Evolutionary conservation across 2,888 invertebrate genomes (phyloP).

Genomic region (Drosophila fungiperda): DNA sequence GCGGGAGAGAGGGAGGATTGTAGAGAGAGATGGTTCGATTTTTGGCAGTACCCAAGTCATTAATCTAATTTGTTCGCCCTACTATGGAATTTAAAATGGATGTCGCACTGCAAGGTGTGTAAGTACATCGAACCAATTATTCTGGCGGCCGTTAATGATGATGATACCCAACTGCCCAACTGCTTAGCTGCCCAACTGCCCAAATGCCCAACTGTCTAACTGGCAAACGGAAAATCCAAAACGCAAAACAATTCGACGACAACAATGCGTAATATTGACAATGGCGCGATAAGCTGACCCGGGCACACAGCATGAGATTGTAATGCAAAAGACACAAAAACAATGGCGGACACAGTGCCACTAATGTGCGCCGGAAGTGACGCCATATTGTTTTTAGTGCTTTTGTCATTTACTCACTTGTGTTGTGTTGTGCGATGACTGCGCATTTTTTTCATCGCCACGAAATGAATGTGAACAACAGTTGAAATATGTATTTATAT

Average conservation of each 20-base stretch:
- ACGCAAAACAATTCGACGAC: conserved; percentile 22
- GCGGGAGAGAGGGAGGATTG: neutral
- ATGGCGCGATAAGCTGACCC: conserved; percentile 70
- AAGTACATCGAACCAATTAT: conserved; percentile 71
- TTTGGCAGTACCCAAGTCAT: conserved; percentile 55
- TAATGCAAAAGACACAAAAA: conserved; percentile 41
- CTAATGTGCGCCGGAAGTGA: conserved; percentile 75
- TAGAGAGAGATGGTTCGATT: neutral
- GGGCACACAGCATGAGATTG: conserved; percentile 57
- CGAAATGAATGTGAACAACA: conserved; percentile 18
- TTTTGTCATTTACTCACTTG: conserved; percentile 63
- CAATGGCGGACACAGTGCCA: conserved; percentile 52
- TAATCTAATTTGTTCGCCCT: conserved; percentile 72
- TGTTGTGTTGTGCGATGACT: conserved; percentile 54
- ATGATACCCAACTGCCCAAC: conserved; percentile 56
- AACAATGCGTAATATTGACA: conserved; percentile 39
- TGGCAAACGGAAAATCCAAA: conserved; percentile 6
- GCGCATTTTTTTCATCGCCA: conserved; percentile 36
- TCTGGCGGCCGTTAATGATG: conserved; percentile 67
- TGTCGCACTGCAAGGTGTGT: conserved; percentile 62
- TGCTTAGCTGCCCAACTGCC: conserved; percentile 21
- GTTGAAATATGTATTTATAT: conserved; percentile 5
- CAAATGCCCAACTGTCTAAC: conserved; percentile 16
- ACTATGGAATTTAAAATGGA: conserved; percentile 62
- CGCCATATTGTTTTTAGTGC: conserved; percentile 78